Conservation (phyloP, 2,113 vertebrate genomes). For the Syngnathus scovelli region DNA sequence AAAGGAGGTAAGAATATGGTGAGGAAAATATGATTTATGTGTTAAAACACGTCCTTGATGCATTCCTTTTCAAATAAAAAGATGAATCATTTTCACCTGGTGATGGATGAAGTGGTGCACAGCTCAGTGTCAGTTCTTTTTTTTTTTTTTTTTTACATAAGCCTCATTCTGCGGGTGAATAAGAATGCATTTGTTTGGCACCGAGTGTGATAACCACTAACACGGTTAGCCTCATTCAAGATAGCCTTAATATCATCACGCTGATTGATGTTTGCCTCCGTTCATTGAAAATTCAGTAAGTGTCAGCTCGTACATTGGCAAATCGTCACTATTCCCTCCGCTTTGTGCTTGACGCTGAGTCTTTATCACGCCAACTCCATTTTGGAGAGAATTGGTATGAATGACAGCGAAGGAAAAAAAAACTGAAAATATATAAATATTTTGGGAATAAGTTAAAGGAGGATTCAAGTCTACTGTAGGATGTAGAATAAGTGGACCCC, state of each 20-base stretch:
- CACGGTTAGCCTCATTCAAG: conserved; percentile 34
- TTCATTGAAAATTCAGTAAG: conserved; percentile 31
- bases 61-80: conserved; percentile 72
- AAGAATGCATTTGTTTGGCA: conserved; percentile 59
- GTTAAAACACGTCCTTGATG: conserved; percentile 67
- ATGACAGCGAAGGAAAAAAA: conserved; percentile 37
- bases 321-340: conserved; percentile 15
- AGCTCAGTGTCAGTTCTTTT: conserved; percentile 70
- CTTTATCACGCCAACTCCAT: conserved; percentile 35
- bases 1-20: conserved; percentile 15
- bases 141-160: conserved; percentile 47
- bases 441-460: conserved; percentile 31
- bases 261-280: conserved; percentile 41
- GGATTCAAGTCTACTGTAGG: conserved; percentile 40
- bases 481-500: conserved; percentile 42
- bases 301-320: conserved; percentile 28
- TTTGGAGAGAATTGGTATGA: conserved; percentile 23
- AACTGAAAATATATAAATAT: neutral
- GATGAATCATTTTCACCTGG: conserved; percentile 63
- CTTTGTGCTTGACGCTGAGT: conserved; percentile 20
- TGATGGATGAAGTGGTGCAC: conserved; percentile 70
- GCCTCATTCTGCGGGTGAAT: conserved; percentile 66
- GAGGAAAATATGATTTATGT: conserved; percentile 68
- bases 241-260: conserved; percentile 43
- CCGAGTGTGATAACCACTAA: conserved; percentile 46